Conservation (phyloP, 1,140 invertebrate species). For the Gryllus bimaculatus region DNA sequence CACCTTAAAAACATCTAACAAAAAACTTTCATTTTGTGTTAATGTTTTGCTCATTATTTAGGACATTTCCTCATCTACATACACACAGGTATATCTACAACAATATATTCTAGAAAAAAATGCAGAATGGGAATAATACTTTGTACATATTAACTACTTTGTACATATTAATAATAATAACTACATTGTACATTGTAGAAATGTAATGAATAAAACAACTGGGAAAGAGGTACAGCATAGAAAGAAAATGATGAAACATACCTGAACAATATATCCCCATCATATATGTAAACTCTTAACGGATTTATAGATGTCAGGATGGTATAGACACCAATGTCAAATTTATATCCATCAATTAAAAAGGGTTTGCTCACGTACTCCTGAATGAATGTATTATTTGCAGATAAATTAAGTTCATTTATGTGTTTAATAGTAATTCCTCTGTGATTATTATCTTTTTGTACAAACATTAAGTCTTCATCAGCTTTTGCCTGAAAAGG, state of each 20-base stretch:
- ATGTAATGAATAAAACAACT: no score
- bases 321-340: constrained; percentile 94
- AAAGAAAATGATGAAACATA: constrained; percentile 28
- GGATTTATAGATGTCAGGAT: constrained; percentile 87
- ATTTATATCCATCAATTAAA: constrained; percentile 79
- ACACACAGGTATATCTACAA: no score
- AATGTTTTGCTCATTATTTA: no score
- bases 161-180: no score
- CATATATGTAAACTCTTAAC: constrained; percentile 78
- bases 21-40: no score
- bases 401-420: constrained; percentile 59
- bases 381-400: constrained; percentile 76
- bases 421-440: constrained; percentile 70
- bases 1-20: no score
- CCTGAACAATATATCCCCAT: constrained; percentile 80
- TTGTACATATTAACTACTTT: no score
- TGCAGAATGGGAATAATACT: no score
- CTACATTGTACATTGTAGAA: no score
- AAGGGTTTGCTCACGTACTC: constrained; percentile 78
- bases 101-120: no score
- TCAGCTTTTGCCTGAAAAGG: constrained; percentile 43
- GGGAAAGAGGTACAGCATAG: no score
- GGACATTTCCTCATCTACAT: no score
- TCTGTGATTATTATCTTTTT: constrained; percentile 88
- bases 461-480: constrained; percentile 69